Base-by-base conservation (phyloP, 2,797 vertebrate genomes). In the Bradypodion ventrale region DNA sequence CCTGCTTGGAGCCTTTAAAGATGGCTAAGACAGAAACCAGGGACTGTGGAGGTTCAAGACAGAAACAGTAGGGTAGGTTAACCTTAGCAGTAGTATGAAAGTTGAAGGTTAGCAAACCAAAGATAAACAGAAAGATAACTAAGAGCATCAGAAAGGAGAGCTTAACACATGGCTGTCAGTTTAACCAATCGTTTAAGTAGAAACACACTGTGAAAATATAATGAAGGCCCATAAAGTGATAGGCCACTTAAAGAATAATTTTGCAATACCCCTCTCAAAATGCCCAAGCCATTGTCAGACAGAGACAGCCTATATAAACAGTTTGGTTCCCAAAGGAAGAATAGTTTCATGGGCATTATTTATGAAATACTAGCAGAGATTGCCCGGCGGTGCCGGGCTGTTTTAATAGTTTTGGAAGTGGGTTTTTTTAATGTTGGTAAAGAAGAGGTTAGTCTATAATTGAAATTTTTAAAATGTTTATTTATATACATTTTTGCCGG, bases 1-100 rank as follows among this genome's bases (percentile, higher is more conserved):
- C 25, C 42, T 52, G 42, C 21, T 82, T 60, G 13, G 59, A 44
- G 27, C 66, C 56, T 85, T 85, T 65, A 75, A 88, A 85, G 27
- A 63, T 32, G 80, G 29, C 52, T n/a, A 63, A 1, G 82, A 37
- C 78, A 23, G 74, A 10, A 65, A 76, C 0, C 44, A 15, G 23
- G 23, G 23, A 59, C 56, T n/a, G n/a, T n/a, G n/a, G n/a, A n/a
- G n/a, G 23, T 15, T 16, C 56, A 59, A 59, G 13, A 15, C 56
- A 65, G 9, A 70, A 70, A 70, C 4, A 1, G 65, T 5, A 59
- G 16, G 60, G 2, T 40, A 4, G 15, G 8, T 27, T 37, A 52
- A 59, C n/a, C 68, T 84, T 65, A 80, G 46, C 49, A 49, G 46
- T 69, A 84, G 75, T 49, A 56, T 60, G 32, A 62, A 78, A 83